Evolutionary conservation across 1,140 invertebrate species (phyloP), one percentile per base, ranked within the genome.

Genomic region (Euschistus heros): DNA sequence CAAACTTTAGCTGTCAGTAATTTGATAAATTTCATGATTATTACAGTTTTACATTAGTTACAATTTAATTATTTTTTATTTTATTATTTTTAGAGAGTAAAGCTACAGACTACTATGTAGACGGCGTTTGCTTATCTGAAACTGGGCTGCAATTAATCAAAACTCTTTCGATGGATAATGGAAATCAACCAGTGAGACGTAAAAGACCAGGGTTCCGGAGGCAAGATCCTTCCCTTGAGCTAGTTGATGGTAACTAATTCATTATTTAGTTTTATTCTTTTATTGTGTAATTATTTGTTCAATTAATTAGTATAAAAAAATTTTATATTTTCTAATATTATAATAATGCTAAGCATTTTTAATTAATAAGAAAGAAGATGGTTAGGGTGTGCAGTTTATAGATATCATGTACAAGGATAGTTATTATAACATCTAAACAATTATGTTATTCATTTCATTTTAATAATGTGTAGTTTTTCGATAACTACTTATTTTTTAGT

Each of bases 111-210:
- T 91, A 86, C 76, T 84, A 86, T 70, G 77, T 95, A 22, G 94
- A 97, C 77, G 93, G 94, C 18, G 87, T 94, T 8, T 85, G 82
- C 70, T 75, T 94, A 7, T 92, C 89, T 52, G 89, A 93, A 71
- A 77, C 76, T 64, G 92, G 92, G 3, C 80, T 92, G 73, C 80
- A 81, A 68, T 82, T 89, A 68, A 92, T 94, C 27, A 89, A 91
- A 73, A 82, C 82, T 0, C 73, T 90, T 26, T 83, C 80, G 4
- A 76, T 84, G 4, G 88, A 84, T 61, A 80, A 78, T 68, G 80
- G 77, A 68, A 76, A 74, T 50, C 76, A 76, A 61, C 68, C 69
- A 18, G 46, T 66, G 24, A 52, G 74, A 65, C 73, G 73, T 66
- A 75, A 72, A 52, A 64, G 64, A 59, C 68, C 63, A 20, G 68